Conservation (phyloP, 1,140 invertebrate species). For the Gonioctena quinquepunctata region DNA sequence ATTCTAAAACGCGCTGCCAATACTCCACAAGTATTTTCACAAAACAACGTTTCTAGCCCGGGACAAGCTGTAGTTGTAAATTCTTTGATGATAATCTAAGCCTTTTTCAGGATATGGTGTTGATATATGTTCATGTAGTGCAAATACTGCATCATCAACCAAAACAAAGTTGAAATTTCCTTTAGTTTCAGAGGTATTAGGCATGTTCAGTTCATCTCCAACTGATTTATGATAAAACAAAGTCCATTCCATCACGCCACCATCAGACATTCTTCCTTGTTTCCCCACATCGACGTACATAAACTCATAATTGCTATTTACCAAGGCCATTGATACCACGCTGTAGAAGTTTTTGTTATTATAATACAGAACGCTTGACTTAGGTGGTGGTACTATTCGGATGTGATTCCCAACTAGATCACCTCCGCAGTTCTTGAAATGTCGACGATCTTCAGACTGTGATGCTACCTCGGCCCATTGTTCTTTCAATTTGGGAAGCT, state of each 20-base stretch:
- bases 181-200: constrained; percentile 5
- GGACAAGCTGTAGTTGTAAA: constrained; percentile 22
- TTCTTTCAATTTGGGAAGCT: too few relatives aligned
- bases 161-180: constrained; percentile 17
- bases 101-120: constrained; percentile 13
- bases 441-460: too few relatives aligned
- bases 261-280: constrained; percentile 6
- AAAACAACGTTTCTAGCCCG: constrained; percentile 21
- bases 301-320: constrained; percentile 16
- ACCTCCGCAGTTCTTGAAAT: constrained; percentile 14
- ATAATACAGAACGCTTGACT: constrained; percentile 6
- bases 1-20: constrained; percentile 26
- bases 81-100: constrained; percentile 1
- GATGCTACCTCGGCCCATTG: too few relatives aligned
- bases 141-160: constrained; percentile 11
- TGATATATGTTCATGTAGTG: constrained; percentile 13
- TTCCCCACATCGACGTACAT: constrained; percentile 9
- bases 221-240: constrained; percentile 8
- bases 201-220: constrained; percentile 22
- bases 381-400: constrained; percentile 2
- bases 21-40: constrained; percentile 23
- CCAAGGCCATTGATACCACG: background rate
- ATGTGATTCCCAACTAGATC: constrained; percentile 16
- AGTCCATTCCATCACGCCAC: background rate
- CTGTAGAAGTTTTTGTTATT: constrained; percentile 19